phyloP scores from a whole-genome alignment of 2,888 invertebrate genomes.

The Subacronicta megacephala region DNA sequence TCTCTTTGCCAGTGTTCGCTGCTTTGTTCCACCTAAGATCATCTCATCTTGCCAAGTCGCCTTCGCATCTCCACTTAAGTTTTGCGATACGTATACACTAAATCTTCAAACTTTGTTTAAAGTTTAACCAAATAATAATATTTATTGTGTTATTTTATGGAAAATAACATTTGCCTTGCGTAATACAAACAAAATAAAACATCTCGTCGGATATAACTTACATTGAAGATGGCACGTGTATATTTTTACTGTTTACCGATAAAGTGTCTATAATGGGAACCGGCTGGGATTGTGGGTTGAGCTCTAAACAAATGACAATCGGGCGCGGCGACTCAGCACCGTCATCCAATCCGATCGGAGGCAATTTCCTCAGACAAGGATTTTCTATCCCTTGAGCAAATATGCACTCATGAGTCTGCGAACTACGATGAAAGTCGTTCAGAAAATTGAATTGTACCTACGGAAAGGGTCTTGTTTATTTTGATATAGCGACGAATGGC shows the following conservation, averaged over 20 bases:
- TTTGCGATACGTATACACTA: no score
- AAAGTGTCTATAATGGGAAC: conserved; percentile 63
- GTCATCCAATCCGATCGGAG: conserved; percentile 79
- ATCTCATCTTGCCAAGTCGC: no score
- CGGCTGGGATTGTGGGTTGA: conserved; percentile 56
- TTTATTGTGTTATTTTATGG: no score
- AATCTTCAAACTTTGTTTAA: no score
- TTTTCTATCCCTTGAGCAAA: conserved; percentile 81
- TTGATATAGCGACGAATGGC: conserved; percentile 48
- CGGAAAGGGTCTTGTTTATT: conserved; percentile 68
- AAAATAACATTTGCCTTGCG: not conserved
- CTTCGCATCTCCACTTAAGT: no score
- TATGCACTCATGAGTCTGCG: conserved; percentile 77
- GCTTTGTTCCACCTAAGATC: no score
- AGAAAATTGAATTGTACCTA: conserved; percentile 80
- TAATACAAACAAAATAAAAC: conserved; percentile 28
- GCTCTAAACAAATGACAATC: conserved; percentile 76
- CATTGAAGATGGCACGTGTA: conserved; percentile 38
- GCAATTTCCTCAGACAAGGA: conserved; percentile 79
- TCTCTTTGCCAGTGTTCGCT: no score
- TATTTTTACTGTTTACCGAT: conserved; percentile 59
- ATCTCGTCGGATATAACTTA: conserved; percentile 34
- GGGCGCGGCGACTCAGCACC: conserved; percentile 64
- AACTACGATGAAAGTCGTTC: conserved; percentile 72
- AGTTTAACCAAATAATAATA: no score